A percentile compares a stretch with the other conserved stretches of the same genome.
phyloP scores from a whole-genome alignment of 2,888 invertebrate species.

The Pristionchus exspectatus region DNA sequence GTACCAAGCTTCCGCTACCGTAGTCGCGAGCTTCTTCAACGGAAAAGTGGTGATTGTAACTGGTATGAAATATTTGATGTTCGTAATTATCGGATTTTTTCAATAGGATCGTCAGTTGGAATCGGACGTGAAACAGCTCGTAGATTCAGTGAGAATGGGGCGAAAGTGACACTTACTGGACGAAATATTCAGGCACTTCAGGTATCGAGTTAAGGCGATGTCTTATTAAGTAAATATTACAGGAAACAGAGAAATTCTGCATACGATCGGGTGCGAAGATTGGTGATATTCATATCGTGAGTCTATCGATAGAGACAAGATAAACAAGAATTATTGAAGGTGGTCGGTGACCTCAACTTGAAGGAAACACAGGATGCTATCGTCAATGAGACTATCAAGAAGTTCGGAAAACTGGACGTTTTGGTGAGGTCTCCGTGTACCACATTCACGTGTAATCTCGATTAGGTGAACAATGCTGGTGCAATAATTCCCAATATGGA shows the following conservation, averaged over 20 bases:
- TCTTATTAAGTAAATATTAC: not conserved
- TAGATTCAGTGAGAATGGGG: conserved; percentile 11
- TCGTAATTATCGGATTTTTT: not conserved
- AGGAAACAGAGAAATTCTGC: not conserved
- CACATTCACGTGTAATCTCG: not conserved
- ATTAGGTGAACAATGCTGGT: not conserved
- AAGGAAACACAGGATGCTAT: not conserved
- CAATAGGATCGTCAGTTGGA: conserved; percentile 8
- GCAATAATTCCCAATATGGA: not conserved
- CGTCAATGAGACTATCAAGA: not conserved
- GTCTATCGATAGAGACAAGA: not conserved
- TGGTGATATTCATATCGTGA: not conserved
- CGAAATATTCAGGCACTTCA: not conserved
- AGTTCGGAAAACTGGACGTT: not conserved
- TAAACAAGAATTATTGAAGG: not conserved
- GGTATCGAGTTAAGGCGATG: not conserved
- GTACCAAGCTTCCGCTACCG: not conserved
- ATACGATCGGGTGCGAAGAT: not conserved
- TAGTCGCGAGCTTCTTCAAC: not conserved
- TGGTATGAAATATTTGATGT: not conserved
- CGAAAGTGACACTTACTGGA: conserved; percentile 32
- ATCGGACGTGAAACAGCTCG: conserved; percentile 10
- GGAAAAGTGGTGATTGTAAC: not conserved
- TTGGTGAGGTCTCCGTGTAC: not conserved
- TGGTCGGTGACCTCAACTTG: not conserved